A percentile compares a stretch with the other conserved stretches of the same genome.
These are phyloP conservation scores for Dermatophagoides farinae DNA, from an alignment of 1,140 invertebrate genomes.

Conservation along the genomic window DNA sequence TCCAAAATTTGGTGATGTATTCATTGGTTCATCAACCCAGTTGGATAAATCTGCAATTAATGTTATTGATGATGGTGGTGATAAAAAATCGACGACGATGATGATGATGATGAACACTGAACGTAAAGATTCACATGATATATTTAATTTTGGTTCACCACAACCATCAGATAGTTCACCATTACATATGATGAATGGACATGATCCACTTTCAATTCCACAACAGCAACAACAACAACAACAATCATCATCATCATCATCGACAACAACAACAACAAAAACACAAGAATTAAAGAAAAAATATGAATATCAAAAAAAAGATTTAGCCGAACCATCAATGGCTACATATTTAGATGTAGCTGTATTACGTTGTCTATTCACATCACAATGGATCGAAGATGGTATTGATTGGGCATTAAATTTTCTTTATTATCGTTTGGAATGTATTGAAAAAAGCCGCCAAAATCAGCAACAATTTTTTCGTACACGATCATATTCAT, in stretches of 20 bases:
- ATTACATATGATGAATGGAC: not conserved
- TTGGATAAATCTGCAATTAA: not conserved
- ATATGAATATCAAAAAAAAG: slow-evolving; percentile 2
- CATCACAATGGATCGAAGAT: slow-evolving; percentile 90
- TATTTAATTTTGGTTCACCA: not conserved
- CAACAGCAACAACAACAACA: not conserved
- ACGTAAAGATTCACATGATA: too few species aligned
- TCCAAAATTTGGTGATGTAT: slow-evolving; percentile 50
- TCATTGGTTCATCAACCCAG: slow-evolving; percentile 33
- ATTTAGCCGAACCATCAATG: slow-evolving; percentile 25
- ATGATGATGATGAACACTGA: too few species aligned
- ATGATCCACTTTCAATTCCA: too few species aligned
- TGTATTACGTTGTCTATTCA: slow-evolving; percentile 83
- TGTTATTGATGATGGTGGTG: not conserved
- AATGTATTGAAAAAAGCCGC: not conserved
- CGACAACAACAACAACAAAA: not conserved
- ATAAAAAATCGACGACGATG: not conserved
- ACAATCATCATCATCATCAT: not conserved
- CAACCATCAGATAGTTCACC: not conserved
- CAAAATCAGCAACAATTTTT: slow-evolving; percentile 23
- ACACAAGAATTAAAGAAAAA: slow-evolving; percentile 2
- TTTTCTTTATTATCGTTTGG: slow-evolving; percentile 58
- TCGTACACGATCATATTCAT: not conserved
- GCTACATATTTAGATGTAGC: slow-evolving; percentile 91
- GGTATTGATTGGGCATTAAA: slow-evolving; percentile 93